Conservation (phyloP, 2,888 invertebrate species). For the Cerastoderma edule region DNA sequence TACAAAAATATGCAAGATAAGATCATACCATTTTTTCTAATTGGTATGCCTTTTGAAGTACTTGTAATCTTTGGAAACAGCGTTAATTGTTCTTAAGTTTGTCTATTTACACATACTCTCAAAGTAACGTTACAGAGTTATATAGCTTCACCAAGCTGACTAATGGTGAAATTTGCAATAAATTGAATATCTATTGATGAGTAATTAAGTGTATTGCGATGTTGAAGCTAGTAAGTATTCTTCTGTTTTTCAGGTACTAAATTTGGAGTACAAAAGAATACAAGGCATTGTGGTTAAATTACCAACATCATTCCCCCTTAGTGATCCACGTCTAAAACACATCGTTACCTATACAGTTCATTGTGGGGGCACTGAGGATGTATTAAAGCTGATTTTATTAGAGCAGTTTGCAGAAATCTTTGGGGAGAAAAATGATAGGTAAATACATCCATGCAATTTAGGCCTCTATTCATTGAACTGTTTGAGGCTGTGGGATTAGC, state of each 20-base stretch:
- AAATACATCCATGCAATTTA: conserved; percentile 26
- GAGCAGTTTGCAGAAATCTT: conserved; percentile 80
- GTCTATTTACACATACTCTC: too few species aligned
- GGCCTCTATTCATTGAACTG: not conserved
- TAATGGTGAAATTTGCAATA: too few species aligned
- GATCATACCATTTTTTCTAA: too few species aligned
- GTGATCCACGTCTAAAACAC: conserved; percentile 79
- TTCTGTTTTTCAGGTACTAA: conserved; percentile 62
- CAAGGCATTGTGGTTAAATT: conserved; percentile 54
- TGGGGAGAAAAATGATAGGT: conserved; percentile 72
- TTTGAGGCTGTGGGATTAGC: too few species aligned
- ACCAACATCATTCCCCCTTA: conserved; percentile 59
- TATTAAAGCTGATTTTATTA: conserved; percentile 62
- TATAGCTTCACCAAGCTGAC: too few species aligned
- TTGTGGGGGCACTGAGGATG: conserved; percentile 40
- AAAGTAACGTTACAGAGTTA: too few species aligned
- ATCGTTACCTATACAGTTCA: conserved; percentile 78
- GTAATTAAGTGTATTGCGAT: too few species aligned
- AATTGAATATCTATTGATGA: too few species aligned
- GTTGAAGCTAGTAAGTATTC: not conserved
- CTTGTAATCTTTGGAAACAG: too few species aligned
- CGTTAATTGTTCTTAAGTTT: too few species aligned
- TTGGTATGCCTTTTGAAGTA: too few species aligned
- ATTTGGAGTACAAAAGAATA: conserved; percentile 68
- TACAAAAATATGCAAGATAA: too few species aligned